phyloP scores from a whole-genome alignment of 1,140 invertebrate species.

The Hyles vespertilio region DNA sequence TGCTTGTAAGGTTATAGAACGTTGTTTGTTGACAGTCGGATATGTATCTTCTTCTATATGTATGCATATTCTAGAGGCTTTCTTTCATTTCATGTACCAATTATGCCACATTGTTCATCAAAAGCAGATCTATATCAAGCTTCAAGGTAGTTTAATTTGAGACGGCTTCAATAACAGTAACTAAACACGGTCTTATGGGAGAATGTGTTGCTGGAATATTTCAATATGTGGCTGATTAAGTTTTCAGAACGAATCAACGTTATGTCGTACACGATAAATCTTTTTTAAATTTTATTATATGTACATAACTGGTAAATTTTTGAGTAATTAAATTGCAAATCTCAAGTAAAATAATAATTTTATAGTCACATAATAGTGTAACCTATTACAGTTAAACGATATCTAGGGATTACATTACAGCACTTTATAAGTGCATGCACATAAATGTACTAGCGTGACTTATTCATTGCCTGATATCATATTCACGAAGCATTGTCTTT shows the following conservation, averaged over 20 bases:
- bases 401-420: not conserved
- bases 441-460: not conserved
- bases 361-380: not conserved
- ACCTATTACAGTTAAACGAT: not conserved
- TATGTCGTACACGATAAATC: no score
- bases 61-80: constrained; percentile 64
- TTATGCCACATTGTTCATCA: constrained; percentile 24
- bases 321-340: no score
- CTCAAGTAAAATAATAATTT: no score
- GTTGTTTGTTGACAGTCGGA: constrained; percentile 56
- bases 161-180: constrained; percentile 28
- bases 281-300: no score
- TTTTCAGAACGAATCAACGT: no score
- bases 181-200: not conserved
- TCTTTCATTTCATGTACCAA: constrained; percentile 47
- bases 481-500: not conserved
- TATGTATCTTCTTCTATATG: constrained; percentile 49
- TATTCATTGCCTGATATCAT: constrained; percentile 9
- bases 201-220: not conserved
- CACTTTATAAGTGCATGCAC: constrained; percentile 7
- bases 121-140: constrained; percentile 29
- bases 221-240: not conserved
- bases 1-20: constrained; percentile 64
- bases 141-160: constrained; percentile 27
- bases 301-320: no score